Evolutionary conservation across 2,113 vertebrate species (phyloP).

Genomic region (Limnothrissa miodon): DNA sequence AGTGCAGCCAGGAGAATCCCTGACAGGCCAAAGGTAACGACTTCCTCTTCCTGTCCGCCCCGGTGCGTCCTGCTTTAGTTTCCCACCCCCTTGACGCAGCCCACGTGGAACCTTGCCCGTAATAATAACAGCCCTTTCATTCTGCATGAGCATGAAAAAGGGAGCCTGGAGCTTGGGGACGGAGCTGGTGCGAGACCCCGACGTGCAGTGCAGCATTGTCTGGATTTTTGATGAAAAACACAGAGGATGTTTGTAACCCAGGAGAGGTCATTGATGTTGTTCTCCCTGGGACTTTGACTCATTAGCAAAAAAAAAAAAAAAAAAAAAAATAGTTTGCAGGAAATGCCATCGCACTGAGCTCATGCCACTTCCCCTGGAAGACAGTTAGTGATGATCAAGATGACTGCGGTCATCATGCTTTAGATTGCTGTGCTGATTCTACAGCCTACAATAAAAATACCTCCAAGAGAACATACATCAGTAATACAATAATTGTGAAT

Average conservation of each 20-base stretch:
- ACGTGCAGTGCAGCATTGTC: conserved; percentile 37
- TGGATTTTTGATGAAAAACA: conserved; percentile 28
- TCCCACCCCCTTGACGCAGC: conserved; percentile 18
- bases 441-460: neutral
- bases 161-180: conserved; percentile 41
- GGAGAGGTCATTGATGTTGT: conserved; percentile 20
- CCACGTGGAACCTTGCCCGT: conserved; percentile 45
- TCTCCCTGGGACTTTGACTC: conserved; percentile 38
- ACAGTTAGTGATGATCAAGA: neutral
- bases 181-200: conserved; percentile 20
- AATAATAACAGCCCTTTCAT: conserved; percentile 43
- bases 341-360: conserved; percentile 61
- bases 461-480: neutral
- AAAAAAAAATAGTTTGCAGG: conserved; percentile 49
- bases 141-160: conserved; percentile 5
- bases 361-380: conserved; percentile 58
- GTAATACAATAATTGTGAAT: too few relatives aligned
- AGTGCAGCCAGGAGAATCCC: conserved; percentile 64
- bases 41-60: conserved; percentile 71
- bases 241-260: conserved; percentile 63
- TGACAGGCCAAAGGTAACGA: conserved; percentile 61
- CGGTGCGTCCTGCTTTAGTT: conserved; percentile 45
- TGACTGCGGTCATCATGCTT: neutral
- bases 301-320: conserved; percentile 42
- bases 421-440: neutral